phyloP scores from a whole-genome alignment of 1,140 invertebrate genomes.

The Cryptotermes secundus region DNA sequence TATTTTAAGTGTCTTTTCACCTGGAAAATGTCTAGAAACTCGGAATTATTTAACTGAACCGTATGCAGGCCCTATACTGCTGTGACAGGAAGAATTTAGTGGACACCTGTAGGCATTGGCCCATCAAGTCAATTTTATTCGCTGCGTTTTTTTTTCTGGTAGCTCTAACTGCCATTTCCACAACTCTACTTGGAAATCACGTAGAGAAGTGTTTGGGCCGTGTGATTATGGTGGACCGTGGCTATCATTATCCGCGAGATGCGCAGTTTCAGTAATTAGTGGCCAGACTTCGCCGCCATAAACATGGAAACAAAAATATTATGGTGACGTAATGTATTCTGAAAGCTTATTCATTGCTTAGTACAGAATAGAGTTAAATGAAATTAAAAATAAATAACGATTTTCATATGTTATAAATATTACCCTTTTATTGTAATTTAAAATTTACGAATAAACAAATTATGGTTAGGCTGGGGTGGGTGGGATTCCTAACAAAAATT shows the following conservation, averaged over 20 bases:
- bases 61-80: too few species aligned
- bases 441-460: background rate
- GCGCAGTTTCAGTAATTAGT: conserved; percentile 10
- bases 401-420: background rate
- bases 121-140: background rate
- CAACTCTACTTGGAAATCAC: conserved; percentile 14
- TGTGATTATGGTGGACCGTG: background rate
- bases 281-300: background rate
- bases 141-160: background rate
- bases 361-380: background rate
- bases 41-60: too few species aligned
- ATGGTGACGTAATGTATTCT: background rate
- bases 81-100: background rate
- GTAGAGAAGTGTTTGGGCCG: background rate
- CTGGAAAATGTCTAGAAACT: too few species aligned
- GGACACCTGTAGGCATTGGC: background rate
- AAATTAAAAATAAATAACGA: background rate
- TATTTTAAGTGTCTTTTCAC: too few species aligned
- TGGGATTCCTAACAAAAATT: background rate
- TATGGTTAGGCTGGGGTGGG: too few species aligned
- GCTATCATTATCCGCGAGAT: background rate
- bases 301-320: conserved; percentile 8
- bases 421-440: background rate
- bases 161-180: background rate
- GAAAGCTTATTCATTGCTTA: background rate